phyloP scores from a whole-genome alignment of 2,797 vertebrate species.

The Cygnus olor region DNA sequence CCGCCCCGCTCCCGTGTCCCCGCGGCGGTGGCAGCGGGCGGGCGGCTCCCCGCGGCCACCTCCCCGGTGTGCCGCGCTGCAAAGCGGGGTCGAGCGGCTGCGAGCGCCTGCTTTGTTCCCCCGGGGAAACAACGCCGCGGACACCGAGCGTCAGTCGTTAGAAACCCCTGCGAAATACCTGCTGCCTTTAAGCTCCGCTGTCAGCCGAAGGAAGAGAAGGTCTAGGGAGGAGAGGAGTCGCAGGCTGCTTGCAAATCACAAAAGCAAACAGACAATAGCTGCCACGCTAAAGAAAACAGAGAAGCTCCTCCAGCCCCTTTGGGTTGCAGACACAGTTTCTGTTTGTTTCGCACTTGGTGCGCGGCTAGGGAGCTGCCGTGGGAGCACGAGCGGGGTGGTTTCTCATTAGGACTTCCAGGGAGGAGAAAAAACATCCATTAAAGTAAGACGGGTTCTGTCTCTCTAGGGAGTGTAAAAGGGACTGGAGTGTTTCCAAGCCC shows the following conservation, averaged over 20 bases:
- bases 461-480: background rate
- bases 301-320: background rate
- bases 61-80: background rate
- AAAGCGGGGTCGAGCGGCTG: background rate
- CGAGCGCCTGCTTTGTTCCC: background rate
- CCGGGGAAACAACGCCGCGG: background rate
- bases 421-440: background rate
- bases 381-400: background rate
- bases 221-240: accelerated
- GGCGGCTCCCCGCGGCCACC: no score
- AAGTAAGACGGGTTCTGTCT: background rate
- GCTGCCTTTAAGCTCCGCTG: no score
- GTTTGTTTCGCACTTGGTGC: accelerated
- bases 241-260: no score
- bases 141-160: accelerated
- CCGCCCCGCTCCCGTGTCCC: no score
- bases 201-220: background rate
- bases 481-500: background rate
- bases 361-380: accelerated
- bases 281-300: accelerated
- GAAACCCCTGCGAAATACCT: no score
- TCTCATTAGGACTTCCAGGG: accelerated
- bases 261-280: accelerated
- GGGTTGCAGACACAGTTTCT: no score
- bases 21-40: no score